Evolutionary conservation across 1,140 invertebrate genomes (phyloP).

Genomic region (Neodiprion fabricii): DNA sequence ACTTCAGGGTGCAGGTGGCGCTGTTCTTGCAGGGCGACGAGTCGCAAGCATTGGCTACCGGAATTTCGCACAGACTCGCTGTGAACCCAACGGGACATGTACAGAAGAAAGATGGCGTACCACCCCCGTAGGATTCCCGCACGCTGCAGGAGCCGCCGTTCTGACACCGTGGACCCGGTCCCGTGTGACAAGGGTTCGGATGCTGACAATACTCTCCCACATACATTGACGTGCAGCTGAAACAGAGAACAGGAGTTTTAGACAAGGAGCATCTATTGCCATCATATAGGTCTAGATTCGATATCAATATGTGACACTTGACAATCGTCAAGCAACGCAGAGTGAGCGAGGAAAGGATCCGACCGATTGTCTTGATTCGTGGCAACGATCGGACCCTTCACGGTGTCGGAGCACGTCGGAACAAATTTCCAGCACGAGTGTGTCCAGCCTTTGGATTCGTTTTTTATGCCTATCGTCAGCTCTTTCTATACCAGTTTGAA

Average conservation of each 20-base stretch:
- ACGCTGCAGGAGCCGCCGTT: conserved; percentile 93
- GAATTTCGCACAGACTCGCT: conserved; percentile 92
- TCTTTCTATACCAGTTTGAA: too few relatives aligned
- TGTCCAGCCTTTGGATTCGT: too few relatives aligned
- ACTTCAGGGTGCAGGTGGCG: conserved; percentile 81
- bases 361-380: too few relatives aligned
- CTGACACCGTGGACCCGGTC: conserved; percentile 79
- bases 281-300: too few relatives aligned
- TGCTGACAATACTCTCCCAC: conserved; percentile 95
- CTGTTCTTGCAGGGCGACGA: conserved; percentile 85
- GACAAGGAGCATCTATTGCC: too few relatives aligned
- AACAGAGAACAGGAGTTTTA: conserved; percentile 60
- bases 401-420: too few relatives aligned
- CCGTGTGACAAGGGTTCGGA: conserved; percentile 89
- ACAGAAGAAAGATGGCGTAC: conserved; percentile 82
- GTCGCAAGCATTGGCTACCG: conserved; percentile 89
- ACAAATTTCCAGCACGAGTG: too few relatives aligned
- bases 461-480: too few relatives aligned
- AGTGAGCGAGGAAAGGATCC: too few relatives aligned
- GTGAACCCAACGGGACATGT: conserved; percentile 89
- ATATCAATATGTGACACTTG: too few relatives aligned
- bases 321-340: too few relatives aligned
- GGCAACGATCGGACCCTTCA: too few relatives aligned
- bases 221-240: conserved; percentile 88
- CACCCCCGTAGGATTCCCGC: conserved; percentile 66